Evolutionary conservation across 92 coral and sea anemone species (phyloP), one percentile per base, ranked within the genome.

Genomic region (Meandrina meandrites): DNA sequence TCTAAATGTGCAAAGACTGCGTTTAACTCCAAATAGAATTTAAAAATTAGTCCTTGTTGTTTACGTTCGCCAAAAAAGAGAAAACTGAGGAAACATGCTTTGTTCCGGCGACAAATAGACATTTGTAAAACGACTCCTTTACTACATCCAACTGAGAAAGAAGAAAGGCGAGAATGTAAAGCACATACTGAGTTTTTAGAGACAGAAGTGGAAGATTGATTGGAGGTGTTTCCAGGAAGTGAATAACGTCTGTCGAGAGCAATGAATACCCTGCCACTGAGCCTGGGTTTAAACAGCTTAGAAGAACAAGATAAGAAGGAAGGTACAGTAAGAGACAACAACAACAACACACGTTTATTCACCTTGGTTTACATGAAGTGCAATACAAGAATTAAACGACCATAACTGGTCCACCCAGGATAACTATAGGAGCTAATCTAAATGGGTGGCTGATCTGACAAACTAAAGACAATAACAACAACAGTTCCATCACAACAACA

Each of bases 241-340:
- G 51, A 73, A 17, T 10, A 51, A 69, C 24, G 75, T 35, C 75
- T 80, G 84, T 62, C 75, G 21, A 62, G 84, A n/a, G 75, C 84
- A 80, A 80, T 64, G 84, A 80, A 48, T 32, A 80, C 75, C 32
- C 34, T 62, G 54, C 84, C 75, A 42, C 42, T n/a, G 24, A 5
- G 58, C 51, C 84, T 80, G 36, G 84, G 75, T 27, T 80, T 80
- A 69, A 80, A 80, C 54, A 80, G 73, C 84, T 80, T 62, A 40
- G 48, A 40, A 9, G n/a, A 64, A 77, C 84, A 80, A 67, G 78
- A 86, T 8, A 77, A 42, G 72, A 24, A 27, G 37, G 15, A 64
- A 19, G 51, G 56, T 75, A 34, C 10, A 85, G 30, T 22, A n/a
- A 34, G 57, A 66, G 32, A 30, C 24, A 37, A 47, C 0, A 81